A percentile compares a stretch with the other conserved stretches of the same genome.
phyloP scores from a whole-genome alignment of 2,113 vertebrate species.

The Spilogale gracilis region DNA sequence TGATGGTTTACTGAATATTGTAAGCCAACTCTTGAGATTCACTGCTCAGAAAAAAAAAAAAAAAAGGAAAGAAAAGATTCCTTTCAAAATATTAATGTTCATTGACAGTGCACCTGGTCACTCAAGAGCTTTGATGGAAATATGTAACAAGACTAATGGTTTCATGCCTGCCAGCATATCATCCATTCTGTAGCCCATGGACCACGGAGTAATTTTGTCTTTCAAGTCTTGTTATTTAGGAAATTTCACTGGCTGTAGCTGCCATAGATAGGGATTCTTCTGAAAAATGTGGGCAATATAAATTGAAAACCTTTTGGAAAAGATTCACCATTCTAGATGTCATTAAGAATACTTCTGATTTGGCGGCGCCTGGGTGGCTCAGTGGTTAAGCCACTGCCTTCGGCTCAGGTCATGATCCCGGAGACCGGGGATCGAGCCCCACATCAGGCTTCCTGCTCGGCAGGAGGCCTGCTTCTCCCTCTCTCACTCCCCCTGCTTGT shows the following conservation, averaged over 20 bases:
- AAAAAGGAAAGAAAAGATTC: not conserved
- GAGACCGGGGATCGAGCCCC: too few species aligned
- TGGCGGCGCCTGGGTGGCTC: too few species aligned
- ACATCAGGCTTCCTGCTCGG: too few species aligned
- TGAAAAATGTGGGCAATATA: not conserved
- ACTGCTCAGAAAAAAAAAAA: not conserved
- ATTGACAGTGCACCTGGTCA: not conserved
- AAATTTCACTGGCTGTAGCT: not conserved
- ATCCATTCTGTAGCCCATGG: not conserved
- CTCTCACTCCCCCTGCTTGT: too few species aligned
- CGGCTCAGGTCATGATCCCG: too few species aligned
- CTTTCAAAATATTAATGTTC: not conserved
- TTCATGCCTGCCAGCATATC: not conserved
- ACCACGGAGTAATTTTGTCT: not conserved
- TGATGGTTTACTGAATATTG: not conserved
- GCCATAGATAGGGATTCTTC: not conserved
- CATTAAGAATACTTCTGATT: not conserved
- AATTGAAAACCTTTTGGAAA: not conserved
- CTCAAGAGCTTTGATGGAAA: not conserved
- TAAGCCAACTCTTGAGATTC: not conserved
- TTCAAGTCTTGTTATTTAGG: not conserved
- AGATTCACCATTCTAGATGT: not conserved
- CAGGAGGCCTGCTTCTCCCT: too few species aligned
- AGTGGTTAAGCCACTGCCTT: too few species aligned
- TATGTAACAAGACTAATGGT: not conserved